Conservation (phyloP, 2,113 vertebrate genomes). For the Piprites chloris region DNA sequence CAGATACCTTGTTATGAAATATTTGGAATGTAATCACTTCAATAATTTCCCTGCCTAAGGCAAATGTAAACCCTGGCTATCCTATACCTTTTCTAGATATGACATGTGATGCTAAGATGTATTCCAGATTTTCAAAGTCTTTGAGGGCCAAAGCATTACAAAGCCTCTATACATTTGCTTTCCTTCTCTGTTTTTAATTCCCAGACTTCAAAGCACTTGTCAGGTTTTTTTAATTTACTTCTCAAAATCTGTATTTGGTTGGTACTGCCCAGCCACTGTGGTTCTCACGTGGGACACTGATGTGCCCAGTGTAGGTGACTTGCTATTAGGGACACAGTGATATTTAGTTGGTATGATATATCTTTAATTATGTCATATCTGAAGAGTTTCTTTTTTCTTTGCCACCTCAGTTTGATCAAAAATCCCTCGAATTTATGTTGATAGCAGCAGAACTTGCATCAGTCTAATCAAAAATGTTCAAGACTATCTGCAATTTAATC, state of each 20-base stretch:
- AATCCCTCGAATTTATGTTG: background rate
- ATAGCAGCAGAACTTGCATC: background rate
- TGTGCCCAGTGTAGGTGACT: background rate
- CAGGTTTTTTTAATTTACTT: background rate
- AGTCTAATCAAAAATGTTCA: background rate
- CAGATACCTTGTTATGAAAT: constrained; percentile 54
- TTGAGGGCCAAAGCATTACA: background rate
- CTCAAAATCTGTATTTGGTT: background rate
- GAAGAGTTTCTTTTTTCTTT: background rate
- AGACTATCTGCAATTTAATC: background rate
- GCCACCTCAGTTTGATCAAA: background rate
- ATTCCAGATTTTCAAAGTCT: constrained; percentile 49
- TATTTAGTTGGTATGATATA: background rate
- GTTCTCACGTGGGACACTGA: background rate
- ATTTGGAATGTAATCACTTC: constrained; percentile 58
- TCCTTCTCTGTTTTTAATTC: constrained; percentile 3
- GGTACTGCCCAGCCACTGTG: background rate
- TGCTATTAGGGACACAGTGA: background rate
- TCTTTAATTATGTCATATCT: background rate
- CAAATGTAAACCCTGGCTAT: constrained; percentile 46
- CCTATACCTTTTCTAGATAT: constrained; percentile 42
- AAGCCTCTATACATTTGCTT: background rate
- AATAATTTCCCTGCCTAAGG: constrained; percentile 38
- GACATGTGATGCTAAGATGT: constrained; percentile 22
- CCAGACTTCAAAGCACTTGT: background rate